A percentile compares a stretch with the other conserved stretches of the same genome.
Conservation (phyloP, 2,888 invertebrate species). For the Mycalesis mineus region DNA sequence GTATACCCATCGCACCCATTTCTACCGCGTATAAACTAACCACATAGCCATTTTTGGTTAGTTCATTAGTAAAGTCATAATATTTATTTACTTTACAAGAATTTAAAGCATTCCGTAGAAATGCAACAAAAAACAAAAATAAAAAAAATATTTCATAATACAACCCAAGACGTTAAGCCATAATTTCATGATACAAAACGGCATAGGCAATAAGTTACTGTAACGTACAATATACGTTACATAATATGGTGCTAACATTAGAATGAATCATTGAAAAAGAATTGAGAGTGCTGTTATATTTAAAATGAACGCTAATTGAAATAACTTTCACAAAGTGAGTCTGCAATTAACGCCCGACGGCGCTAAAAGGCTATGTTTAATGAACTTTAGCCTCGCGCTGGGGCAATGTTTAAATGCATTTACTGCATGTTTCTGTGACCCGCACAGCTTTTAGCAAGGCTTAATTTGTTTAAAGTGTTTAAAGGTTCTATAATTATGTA, state of each 20-base stretch:
- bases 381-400: conserved; percentile 17
- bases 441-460: not conserved
- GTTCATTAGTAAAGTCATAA: too few relatives aligned
- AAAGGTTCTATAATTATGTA: too few relatives aligned
- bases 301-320: conserved; percentile 34
- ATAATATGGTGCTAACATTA: not conserved
- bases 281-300: conserved; percentile 19
- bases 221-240: not conserved
- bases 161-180: too few relatives aligned
- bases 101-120: too few relatives aligned
- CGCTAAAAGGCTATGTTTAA: conserved; percentile 28
- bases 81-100: too few relatives aligned
- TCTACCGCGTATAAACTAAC: too few relatives aligned
- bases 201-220: too few relatives aligned
- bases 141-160: too few relatives aligned
- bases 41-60: too few relatives aligned
- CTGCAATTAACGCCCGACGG: conserved; percentile 34
- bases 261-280: conserved; percentile 2
- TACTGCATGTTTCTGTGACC: conserved; percentile 14
- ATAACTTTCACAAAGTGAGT: conserved; percentile 38
- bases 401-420: conserved; percentile 17
- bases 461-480: not conserved
- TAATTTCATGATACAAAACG: too few relatives aligned
- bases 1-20: too few relatives aligned
- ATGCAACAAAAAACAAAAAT: too few relatives aligned